Evolutionary conservation across 2,113 vertebrate species (phyloP), one percentile per base, ranked within the genome.

Genomic region (Anas platyrhynchos): DNA sequence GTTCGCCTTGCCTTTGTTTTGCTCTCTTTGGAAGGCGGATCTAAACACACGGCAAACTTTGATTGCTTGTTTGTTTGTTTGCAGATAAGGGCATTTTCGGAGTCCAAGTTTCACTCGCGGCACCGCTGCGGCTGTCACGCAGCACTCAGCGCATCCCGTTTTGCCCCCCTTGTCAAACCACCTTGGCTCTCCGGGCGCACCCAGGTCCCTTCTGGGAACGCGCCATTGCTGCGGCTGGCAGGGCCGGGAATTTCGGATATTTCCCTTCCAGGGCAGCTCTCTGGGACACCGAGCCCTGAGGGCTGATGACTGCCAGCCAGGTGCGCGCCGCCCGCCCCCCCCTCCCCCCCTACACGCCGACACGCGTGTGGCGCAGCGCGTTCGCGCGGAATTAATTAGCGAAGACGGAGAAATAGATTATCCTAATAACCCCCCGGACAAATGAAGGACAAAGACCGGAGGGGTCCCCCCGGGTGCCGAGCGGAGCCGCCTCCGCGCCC

Each of bases 61-160:
- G 81, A 63, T 52, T 44, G 6, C 69, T 48, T 46, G 56, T 79
- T 94, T 72, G 84, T 21, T 67, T 54, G 75, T 25, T 22, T 29
- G 43, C 26, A 95, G 66, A 79, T 71, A 82, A 83, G 65, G 32
- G 7, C 65, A 62, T 29, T 65, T 61, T 8, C 63, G 29, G 73
- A 66, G 61, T 80, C 88, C 63, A 80, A 56, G 83, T 94, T 68
- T 84, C 89, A 72, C 56, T 7, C 65, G 16, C 15, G 65, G 34
- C 79, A 4, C 46, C 1, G 36, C 16, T 44, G 69, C 48, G 52
- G 61, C 66, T 82, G 55, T 92, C 85, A 61, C 41, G 50, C 67
- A 48, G 63, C 86, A 50, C 83, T 95, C 89, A 79, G 86, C 89
- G 87, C 74, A 85, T 29, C 68, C 43, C 71, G 36, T 93, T 96